phyloP scores from a whole-genome alignment of 2,113 vertebrate genomes.

The Merops nubicus region DNA sequence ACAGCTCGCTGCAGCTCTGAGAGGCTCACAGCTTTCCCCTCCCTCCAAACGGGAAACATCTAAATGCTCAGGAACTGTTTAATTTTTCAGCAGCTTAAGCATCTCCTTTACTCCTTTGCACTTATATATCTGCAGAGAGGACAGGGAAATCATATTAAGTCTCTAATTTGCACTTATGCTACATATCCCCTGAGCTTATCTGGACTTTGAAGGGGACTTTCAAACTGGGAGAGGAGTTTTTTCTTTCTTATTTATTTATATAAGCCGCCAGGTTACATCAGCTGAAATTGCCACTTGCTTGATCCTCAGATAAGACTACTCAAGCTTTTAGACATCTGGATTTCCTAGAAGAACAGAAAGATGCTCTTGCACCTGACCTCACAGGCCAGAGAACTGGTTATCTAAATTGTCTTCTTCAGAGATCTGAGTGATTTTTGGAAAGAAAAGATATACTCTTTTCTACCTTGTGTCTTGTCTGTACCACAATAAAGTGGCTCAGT shows the following conservation, averaged over 20 bases:
- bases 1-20: background rate
- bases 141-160: background rate
- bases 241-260: constrained; percentile 3
- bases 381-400: background rate
- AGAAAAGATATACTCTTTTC: background rate
- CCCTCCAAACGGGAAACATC: background rate
- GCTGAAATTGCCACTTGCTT: background rate
- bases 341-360: background rate
- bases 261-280: background rate
- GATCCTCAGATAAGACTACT: background rate
- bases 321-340: background rate
- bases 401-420: background rate
- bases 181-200: background rate
- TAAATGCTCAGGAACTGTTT: background rate
- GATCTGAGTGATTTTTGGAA: background rate
- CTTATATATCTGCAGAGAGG: background rate
- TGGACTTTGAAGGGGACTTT: background rate
- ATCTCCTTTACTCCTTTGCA: background rate
- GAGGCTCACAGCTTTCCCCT: background rate
- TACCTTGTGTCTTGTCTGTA: background rate
- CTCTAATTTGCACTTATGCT: background rate
- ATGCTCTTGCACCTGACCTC: background rate
- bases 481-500: background rate
- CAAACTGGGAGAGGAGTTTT: background rate
- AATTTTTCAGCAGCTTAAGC: background rate